Evolutionary conservation across 2,888 invertebrate genomes (phyloP), one percentile per base, ranked within the genome.

Genomic region (Macrosoma leucophasiata): DNA sequence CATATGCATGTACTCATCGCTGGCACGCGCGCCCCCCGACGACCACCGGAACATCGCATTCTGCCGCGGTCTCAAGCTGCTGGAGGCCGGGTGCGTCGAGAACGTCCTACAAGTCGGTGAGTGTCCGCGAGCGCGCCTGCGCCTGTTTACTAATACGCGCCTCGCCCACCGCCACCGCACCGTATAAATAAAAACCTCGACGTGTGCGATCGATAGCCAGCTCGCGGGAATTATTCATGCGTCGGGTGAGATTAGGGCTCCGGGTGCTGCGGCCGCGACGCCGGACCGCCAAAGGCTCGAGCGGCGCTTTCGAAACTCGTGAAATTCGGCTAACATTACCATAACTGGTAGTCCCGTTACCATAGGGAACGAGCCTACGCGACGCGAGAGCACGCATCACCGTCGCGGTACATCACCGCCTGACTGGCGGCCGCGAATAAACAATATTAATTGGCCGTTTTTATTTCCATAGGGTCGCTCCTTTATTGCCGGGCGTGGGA

Each of bases 91-190:
- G 61, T 91, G 92, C 76, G 94, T 94, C 56, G 92, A 92, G 77
- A 90, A 87, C 81, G 94, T 94, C 61, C 87, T 94, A 62, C 94
- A 94, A 92, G 93, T 94, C 81, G 94, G 94, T 94, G 85, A 91
- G 93, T 90, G 69, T 52, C 59, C 50, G 82, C 82, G 82, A 82
- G 71, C 75, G 82, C 82, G 82, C 81, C 73, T 82, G 77, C 82
- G 82, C 81, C 82, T 82, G 81, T 82, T 82, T 82, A 84, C 77
- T 77, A 4, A 4, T 5, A 4, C 24, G 28, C 22, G 23, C 20
- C 12, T 22, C 79, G 79, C 81, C 82, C 79, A 82, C 78, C 82
- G 81, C 81, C 74, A 77, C 77, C 79, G 79, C 78, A 78, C 52
- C 78, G 81, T 78, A 82, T 81, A 79, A 81, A 84, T 84, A 82